These are phyloP conservation scores for Alitta virens DNA, from an alignment of 2,888 invertebrate species.

Conservation along the genomic window DNA sequence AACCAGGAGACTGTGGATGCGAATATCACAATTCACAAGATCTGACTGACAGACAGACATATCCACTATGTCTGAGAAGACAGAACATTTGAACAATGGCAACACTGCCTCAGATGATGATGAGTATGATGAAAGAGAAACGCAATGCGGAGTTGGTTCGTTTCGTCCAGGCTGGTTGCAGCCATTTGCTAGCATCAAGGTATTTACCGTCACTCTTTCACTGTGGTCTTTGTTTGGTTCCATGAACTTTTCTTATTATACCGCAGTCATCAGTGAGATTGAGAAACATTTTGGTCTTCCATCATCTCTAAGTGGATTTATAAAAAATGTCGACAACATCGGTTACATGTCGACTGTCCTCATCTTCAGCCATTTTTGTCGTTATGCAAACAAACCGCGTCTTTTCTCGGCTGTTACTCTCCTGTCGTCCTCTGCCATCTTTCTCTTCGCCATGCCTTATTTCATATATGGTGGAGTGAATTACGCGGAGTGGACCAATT, in stretches of 20 bases:
- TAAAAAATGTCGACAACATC: constrained; percentile 46
- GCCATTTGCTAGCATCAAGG: constrained; percentile 23
- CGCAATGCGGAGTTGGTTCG: constrained; percentile 31
- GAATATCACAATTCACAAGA: no score
- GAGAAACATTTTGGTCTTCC: constrained; percentile 45
- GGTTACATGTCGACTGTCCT: constrained; percentile 38
- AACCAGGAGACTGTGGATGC: no score
- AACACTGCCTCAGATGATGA: background rate
- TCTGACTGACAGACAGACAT: no score
- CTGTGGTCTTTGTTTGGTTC: constrained; percentile 21
- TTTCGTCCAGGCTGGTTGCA: constrained; percentile 31
- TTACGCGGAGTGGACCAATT: background rate
- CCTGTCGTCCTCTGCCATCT: constrained; percentile 17
- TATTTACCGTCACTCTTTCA: constrained; percentile 28
- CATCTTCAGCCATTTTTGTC: constrained; percentile 33
- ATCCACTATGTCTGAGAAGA: background rate
- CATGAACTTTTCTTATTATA: constrained; percentile 28
- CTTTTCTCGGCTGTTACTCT: constrained; percentile 21
- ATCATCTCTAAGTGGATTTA: constrained; percentile 40
- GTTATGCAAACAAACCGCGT: constrained; percentile 27
- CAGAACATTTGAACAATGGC: background rate
- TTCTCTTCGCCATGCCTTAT: constrained; percentile 25
- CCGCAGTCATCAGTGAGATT: constrained; percentile 35
- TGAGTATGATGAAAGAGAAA: background rate
- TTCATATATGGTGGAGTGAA: constrained; percentile 20